Base-by-base conservation (phyloP, 2,797 vertebrate species). In the Cirrhinus mrigala region DNA sequence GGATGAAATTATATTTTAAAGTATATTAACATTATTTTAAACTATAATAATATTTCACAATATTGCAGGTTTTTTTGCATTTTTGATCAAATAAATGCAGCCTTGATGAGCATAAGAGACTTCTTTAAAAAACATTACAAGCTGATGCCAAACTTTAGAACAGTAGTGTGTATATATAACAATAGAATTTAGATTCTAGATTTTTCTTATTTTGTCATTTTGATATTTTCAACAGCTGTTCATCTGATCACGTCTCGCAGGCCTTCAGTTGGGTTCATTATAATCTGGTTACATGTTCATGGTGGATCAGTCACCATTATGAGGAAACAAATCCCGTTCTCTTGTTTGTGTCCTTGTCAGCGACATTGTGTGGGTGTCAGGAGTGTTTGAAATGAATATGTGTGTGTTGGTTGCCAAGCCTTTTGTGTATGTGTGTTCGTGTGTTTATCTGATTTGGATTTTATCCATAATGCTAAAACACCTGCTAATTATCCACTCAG, bases 401-500 rank as follows among this genome's bases (percentile, higher is more conserved):
- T 87, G 37, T 71, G 78, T 68, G 24, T 74, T 74, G 48, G 33
- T 54, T 46, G 22, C 68, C 6, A 52, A 80, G n/a, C 22, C 40
- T 18, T 18, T 89, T 85, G 73, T 87, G 71, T 40, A 0, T 12
- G 7, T 44, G 44, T 81, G 46, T 37, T 48, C 79, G 24, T 81
- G n/a, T 86, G 56, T 81, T 29, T 48, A 71, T 60, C 75, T 79
- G 24, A 79, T 79, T 84, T 78, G 64, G 37, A 60, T 86, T 75
- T 70, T 22, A 86, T 88, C 85, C 85, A 79, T 62, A 73, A 56
- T n/a, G n/a, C 69, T 60, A 50, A 82, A 75, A 58, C 29, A 58
- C 84, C 89, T 86, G 83, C 87, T 89, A 89, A 92, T 89, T 81
- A 90, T 56, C 58, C 58, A 58, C 75, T 82, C 48, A 82, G 83